Base-by-base conservation (phyloP, 2,113 vertebrate genomes). In the Oenanthe oenanthe region DNA sequence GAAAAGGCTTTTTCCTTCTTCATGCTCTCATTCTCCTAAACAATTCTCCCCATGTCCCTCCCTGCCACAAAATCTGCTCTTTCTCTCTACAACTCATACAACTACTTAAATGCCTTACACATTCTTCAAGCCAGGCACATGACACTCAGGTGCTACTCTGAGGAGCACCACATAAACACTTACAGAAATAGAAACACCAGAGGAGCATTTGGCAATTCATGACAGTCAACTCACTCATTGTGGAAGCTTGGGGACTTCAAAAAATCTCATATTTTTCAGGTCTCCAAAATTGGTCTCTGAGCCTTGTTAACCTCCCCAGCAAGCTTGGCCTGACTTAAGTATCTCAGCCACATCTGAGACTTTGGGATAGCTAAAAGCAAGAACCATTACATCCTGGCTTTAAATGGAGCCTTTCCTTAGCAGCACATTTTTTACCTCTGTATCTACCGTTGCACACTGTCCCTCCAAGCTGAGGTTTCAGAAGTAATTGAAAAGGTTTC, bases 181-280 rank as follows among this genome's bases (percentile, higher is more conserved):
- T 32, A n/a, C 17, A 60, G n/a, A 68, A 86, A 51, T 0, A 77
- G 45, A 88, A 76, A 79, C 14, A 66, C 8, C 11, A 67, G 17
- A 91, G 43, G 4, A 84, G 16, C 9, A 0, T 5, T 62, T 62
- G 34, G 21, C 9, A 1, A 80, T 40, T 68, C n/a, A 18, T 1
- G 17, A 48, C 40, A 20, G 24, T 34, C 51, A 63, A n/a, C 29
- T 48, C 0, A 0, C 17, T 38, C 68, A 73, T 4, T 0, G 0
- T 38, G 77, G 12, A 17, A 77, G 12, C 38, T 14, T 56, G 26
- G 10, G 38, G 7, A 62, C 53, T 77, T 76, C 10, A 29, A 36
- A 50, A 32, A 83, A 40, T 36, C 38, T 67, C 17, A 1, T 20
- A 1, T 43, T 84, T 71, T 86, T 60, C 29, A 50, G 20, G 34